Conservation (phyloP, 2,797 vertebrate genomes). For the Sphenodon punctatus region DNA sequence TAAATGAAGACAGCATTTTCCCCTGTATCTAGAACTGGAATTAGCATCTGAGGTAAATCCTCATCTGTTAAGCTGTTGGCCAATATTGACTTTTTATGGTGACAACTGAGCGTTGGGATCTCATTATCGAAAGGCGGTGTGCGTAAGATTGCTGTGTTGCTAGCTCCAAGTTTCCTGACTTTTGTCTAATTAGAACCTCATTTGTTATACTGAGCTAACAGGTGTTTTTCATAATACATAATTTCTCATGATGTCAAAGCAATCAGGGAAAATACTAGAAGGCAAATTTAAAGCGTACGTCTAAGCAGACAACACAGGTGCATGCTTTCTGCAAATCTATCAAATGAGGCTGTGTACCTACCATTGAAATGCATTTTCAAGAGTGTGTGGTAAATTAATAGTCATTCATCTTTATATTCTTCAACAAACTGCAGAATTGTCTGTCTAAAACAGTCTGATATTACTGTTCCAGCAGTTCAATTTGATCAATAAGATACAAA, state of each 20-base stretch:
- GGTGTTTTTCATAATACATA: background rate
- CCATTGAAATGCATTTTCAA: conserved; percentile 20
- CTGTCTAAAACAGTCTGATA: background rate
- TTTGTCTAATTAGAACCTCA: conserved; percentile 6
- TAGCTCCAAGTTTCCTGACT: background rate
- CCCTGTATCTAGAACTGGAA: background rate
- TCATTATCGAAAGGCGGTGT: background rate
- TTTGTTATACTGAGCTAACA: background rate
- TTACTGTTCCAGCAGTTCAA: conserved; percentile 31
- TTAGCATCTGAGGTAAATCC: background rate
- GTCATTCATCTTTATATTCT: conserved; percentile 8
- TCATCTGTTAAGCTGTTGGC: background rate
- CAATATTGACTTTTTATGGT: background rate
- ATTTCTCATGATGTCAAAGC: background rate
- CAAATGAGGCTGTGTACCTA: background rate
- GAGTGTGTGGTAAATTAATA: background rate
- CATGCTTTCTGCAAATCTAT: conserved; percentile 11
- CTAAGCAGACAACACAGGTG: background rate
- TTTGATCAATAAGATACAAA: conserved; percentile 19
- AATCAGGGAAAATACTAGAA: conserved; percentile 14
- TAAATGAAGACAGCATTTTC: background rate
- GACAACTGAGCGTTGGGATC: background rate
- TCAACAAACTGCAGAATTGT: background rate
- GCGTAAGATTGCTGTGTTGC: background rate
- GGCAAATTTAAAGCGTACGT: background rate